Evolutionary conservation across 2,888 invertebrate genomes (phyloP).

Genomic region (Tetanocera ferruginea): DNA sequence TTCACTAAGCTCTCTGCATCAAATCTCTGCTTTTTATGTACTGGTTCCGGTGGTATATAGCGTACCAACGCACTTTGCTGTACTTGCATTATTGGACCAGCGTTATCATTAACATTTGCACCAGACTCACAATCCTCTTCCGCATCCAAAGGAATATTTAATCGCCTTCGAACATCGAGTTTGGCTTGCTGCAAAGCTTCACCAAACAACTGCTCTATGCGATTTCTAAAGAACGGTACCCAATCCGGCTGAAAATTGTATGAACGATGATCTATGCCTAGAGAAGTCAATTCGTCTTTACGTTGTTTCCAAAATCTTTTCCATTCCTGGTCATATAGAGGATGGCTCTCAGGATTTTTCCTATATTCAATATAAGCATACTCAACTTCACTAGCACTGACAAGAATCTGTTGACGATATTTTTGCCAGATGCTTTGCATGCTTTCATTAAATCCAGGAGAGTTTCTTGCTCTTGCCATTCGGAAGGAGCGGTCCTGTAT

Average conservation of each 20-base stretch:
- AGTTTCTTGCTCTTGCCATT: not conserved
- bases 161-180: conserved; percentile 43
- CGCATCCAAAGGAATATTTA: conserved; percentile 46
- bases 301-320: conserved; percentile 85
- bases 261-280: conserved; percentile 74
- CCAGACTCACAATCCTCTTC: conserved; percentile 39
- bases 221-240: conserved; percentile 83
- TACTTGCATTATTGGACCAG: no score
- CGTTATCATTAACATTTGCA: not conserved
- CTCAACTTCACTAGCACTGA: conserved; percentile 45
- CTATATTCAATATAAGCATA: conserved; percentile 72
- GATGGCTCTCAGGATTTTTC: conserved; percentile 86
- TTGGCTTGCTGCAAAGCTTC: conserved; percentile 73
- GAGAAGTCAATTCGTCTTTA: conserved; percentile 75
- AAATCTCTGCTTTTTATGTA: conserved; percentile 68
- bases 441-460: not conserved
- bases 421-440: conserved; percentile 47
- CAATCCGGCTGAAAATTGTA: conserved; percentile 88
- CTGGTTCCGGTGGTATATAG: not conserved
- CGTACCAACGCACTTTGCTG: no score
- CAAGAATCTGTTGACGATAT: conserved; percentile 47
- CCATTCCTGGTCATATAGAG: conserved; percentile 87
- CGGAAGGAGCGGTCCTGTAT: not conserved
- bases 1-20: conserved; percentile 74
- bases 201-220: conserved; percentile 81